Conservation (phyloP, 2,113 vertebrate species). For the Cephalopholis sonnerati region DNA sequence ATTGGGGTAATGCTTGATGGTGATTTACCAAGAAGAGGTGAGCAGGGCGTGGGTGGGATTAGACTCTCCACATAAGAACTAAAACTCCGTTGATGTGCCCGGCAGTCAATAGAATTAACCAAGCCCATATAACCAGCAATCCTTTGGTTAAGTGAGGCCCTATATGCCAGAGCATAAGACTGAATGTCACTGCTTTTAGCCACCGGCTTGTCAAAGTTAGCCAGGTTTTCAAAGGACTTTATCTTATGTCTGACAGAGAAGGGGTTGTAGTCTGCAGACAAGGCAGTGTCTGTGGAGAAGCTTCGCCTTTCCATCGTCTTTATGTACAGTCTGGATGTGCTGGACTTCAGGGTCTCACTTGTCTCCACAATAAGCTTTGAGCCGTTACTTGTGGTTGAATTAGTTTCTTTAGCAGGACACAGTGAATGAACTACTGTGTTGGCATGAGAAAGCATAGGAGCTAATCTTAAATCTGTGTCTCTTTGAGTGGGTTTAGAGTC, state of each 20-base stretch:
- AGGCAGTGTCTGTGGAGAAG: slow-evolving; percentile 84
- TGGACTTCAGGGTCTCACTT: slow-evolving; percentile 47
- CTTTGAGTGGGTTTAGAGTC: slow-evolving; percentile 22
- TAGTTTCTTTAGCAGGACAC: slow-evolving; percentile 27
- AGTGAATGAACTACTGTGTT: slow-evolving; percentile 9
- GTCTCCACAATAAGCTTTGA: slow-evolving; percentile 47
- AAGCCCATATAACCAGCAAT: slow-evolving; percentile 83
- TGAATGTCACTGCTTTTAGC: slow-evolving; percentile 86
- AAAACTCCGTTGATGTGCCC: slow-evolving; percentile 84
- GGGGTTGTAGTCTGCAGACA: slow-evolving; percentile 86
- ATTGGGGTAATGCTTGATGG: slow-evolving; percentile 44
- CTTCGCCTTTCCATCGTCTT: slow-evolving; percentile 81
- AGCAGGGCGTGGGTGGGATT: slow-evolving; percentile 36
- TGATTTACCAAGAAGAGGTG: slow-evolving; percentile 71
- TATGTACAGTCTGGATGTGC: slow-evolving; percentile 62
- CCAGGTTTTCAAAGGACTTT: slow-evolving; percentile 96
- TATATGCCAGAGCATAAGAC: slow-evolving; percentile 77
- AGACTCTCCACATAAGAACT: slow-evolving; percentile 86
- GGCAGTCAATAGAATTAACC: slow-evolving; percentile 61
- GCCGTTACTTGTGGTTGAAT: slow-evolving; percentile 20
- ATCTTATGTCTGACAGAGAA: slow-evolving; percentile 96
- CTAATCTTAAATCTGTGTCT: slow-evolving; percentile 14
- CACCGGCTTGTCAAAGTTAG: slow-evolving; percentile 87
- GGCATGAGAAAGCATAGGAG: slow-evolving; percentile 4
- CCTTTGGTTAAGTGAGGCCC: slow-evolving; percentile 85